These are phyloP conservation scores for Glandiceps talaboti DNA, from an alignment of 53 echinoderm and acorn worm species.

Conservation along the genomic window DNA sequence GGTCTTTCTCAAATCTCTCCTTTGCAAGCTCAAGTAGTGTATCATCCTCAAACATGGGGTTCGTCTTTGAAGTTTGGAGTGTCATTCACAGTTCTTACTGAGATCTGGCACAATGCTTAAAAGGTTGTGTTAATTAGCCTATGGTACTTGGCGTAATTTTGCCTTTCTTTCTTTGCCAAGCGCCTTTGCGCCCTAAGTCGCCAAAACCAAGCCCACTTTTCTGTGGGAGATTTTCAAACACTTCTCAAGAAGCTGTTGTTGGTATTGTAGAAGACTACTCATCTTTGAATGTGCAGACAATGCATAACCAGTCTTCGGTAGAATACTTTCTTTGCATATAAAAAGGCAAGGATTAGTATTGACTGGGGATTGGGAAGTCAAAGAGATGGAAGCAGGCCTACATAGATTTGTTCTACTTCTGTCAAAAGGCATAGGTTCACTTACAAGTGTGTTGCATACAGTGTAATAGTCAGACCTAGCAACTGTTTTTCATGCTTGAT, in stretches of 20 bases:
- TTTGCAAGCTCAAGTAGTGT: no score
- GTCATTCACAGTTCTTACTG: neutral
- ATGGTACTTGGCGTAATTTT: neutral
- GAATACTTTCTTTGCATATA: neutral
- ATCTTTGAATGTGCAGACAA: neutral
- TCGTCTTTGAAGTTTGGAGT: no score
- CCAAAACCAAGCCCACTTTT: neutral
- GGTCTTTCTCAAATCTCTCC: no score
- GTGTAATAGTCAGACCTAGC: no score
- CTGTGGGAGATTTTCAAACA: neutral
- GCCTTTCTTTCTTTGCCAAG: neutral
- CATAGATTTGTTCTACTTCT: no score
- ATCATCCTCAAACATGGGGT: no score
- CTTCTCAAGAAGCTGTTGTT: neutral
- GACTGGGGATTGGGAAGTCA: neutral
- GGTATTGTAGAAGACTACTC: neutral
- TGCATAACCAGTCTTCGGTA: neutral
- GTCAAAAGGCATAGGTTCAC: no score
- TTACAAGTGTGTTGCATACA: no score
- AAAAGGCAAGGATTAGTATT: neutral
- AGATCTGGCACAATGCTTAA: neutral
- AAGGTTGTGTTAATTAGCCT: neutral
- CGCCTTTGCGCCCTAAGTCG: neutral
- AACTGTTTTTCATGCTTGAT: no score
- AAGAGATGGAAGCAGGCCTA: neutral